Conservation (phyloP, 2,888 invertebrate genomes). For the Ochlodes sylvanus region DNA sequence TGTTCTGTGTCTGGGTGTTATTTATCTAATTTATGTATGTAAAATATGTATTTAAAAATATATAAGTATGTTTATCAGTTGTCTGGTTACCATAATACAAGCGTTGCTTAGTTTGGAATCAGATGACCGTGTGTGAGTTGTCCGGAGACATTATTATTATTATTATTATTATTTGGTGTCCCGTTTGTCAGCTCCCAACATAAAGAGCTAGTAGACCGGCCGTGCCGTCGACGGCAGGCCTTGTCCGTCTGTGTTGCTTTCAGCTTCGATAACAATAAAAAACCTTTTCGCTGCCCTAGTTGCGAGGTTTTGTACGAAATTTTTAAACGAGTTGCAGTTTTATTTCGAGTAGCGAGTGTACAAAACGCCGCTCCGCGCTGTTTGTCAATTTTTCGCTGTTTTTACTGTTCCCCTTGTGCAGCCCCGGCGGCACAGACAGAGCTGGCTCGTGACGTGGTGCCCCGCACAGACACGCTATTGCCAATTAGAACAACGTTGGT, state of each 20-base stretch:
- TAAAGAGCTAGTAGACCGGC: too few relatives aligned
- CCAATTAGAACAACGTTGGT: background rate
- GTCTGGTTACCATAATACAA: too few relatives aligned
- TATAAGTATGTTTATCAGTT: too few relatives aligned
- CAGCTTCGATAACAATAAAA: constrained; percentile 2
- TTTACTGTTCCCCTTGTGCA: background rate
- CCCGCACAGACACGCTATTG: background rate
- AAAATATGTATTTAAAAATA: too few relatives aligned
- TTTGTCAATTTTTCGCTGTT: constrained; percentile 3
- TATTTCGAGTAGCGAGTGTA: constrained; percentile 8
- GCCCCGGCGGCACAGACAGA: too few relatives aligned
- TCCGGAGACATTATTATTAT: too few relatives aligned
- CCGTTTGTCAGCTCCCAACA: too few relatives aligned
- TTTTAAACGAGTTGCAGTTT: constrained; percentile 13
- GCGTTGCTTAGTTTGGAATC: too few relatives aligned
- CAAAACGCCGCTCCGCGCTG: constrained; percentile 1
- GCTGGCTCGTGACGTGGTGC: background rate
- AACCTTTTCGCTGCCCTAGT: constrained; percentile 9
- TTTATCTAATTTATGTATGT: too few relatives aligned
- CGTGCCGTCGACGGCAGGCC: background rate
- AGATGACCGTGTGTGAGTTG: too few relatives aligned
- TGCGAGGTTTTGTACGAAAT: constrained; percentile 7
- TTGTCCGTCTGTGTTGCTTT: background rate
- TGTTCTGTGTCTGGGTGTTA: too few relatives aligned
- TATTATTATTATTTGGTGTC: too few relatives aligned